These are phyloP conservation scores for Pseudachorutes palmiensis DNA, from an alignment of 1,140 invertebrate species.

Conservation along the genomic window DNA sequence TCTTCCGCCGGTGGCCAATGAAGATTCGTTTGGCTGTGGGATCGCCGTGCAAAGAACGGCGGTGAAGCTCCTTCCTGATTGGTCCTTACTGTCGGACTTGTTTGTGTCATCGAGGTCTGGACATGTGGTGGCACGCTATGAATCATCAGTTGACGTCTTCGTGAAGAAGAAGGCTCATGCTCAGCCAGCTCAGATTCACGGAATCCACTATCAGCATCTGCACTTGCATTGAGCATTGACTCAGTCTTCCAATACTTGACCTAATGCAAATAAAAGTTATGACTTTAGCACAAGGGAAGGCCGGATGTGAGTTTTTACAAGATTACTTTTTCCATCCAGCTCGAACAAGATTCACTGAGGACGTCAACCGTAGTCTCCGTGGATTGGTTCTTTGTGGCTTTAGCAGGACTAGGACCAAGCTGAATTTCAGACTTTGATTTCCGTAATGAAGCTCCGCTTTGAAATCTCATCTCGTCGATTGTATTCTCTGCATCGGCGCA, in stretches of 20 bases:
- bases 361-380: background rate
- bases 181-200: conserved; percentile 7
- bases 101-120: too few relatives aligned
- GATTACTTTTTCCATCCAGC: conserved; percentile 18
- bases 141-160: background rate
- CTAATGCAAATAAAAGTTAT: background rate
- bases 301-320: background rate
- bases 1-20: background rate
- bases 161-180: too few relatives aligned
- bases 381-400: background rate
- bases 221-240: conserved; percentile 3
- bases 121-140: background rate
- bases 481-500: conserved; percentile 21
- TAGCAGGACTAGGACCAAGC: background rate
- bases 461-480: conserved; percentile 16
- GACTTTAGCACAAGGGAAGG: background rate
- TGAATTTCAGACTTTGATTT: conserved; percentile 8
- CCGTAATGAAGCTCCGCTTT: background rate
- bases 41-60: background rate
- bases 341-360: conserved; percentile 14
- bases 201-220: conserved; percentile 12
- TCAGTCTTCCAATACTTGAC: conserved; percentile 23
- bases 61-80: background rate
- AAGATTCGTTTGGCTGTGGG: background rate
- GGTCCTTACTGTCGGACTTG: too few relatives aligned